Base-by-base conservation (phyloP, 1,140 invertebrate genomes). In the Ips typographus region DNA sequence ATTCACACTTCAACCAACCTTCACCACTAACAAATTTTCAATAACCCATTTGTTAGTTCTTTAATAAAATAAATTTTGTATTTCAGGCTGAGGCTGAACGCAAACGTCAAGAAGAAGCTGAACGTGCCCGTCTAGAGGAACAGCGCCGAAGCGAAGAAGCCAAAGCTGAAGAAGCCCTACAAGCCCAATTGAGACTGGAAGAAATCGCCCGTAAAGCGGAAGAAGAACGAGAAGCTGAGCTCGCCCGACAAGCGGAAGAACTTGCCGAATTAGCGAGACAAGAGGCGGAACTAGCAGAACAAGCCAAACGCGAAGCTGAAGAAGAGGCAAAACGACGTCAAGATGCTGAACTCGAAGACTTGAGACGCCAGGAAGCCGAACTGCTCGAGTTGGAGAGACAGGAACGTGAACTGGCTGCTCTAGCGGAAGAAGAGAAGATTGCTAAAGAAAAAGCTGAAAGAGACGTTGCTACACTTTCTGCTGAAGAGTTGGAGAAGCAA, bases 251-350 rank as follows among this genome's bases (percentile, higher is more conserved):
- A 79, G 87, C 86, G 49, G 85, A 87, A 79, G 85, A 86, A 71
- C 80, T 79, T 71, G 79, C 79, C 47, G 80, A 79, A 74, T 68
- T 80, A 37, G 79, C 79, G 67, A 75, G 77, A 57, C 79, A 86
- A 83, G 84, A 85, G 72, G 84, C 84, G 42, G 85, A 86, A 75
- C 77, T 88, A 75, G 85, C 84, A 4, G 87, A 88, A 79, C 83
- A 73, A 36, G 73, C 74, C 36, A 71, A 69, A 43, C 84, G 85
- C 80, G 86, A 88, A 75, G 84, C 83, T 4, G 86, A 88, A 78
- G 70, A 84, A 69, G 70, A 68, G 51, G 71, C 79, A 76, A 81
- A 80, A 78, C 69, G 64, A 62, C 71, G 73, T 60, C 61, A 71
- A 52, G 71, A 74, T 63, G 74, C 73, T 3, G 84, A 86, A 74